A percentile compares a stretch with the other conserved stretches of the same genome.
Conservation (phyloP, 2,888 invertebrate species). For the Drosophila differens region DNA sequence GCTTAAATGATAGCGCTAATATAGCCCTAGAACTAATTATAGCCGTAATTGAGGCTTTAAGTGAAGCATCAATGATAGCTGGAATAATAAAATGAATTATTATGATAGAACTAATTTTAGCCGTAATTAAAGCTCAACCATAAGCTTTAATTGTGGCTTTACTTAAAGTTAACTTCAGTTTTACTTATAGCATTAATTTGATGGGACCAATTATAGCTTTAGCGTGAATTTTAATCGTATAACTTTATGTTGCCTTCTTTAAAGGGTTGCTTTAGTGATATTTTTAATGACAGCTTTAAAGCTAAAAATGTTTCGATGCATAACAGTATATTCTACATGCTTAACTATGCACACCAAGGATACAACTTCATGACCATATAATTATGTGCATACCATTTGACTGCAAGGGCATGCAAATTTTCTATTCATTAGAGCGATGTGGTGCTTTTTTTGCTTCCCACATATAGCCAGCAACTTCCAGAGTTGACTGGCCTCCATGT, state of each 20-base stretch:
- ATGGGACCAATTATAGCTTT: background rate
- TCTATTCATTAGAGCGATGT: conserved; percentile 38
- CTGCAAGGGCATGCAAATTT: conserved; percentile 54
- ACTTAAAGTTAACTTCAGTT: background rate
- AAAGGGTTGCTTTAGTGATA: background rate
- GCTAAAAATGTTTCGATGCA: background rate
- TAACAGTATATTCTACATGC: background rate
- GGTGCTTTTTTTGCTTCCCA: conserved; percentile 6
- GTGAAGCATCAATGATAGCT: background rate
- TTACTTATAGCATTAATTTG: background rate
- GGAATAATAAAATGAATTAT: background rate
- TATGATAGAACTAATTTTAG: background rate
- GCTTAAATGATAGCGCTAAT: background rate
- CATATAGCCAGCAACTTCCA: conserved; percentile 45
- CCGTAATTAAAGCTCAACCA: background rate
- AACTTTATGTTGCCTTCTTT: background rate
- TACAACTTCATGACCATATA: conserved; percentile 44
- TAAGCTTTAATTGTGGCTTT: background rate
- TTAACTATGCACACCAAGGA: conserved; percentile 12
- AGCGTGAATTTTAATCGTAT: background rate
- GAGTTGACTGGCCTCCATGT: conserved; percentile 70
- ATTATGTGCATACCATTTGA: conserved; percentile 41
- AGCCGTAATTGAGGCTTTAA: no score
- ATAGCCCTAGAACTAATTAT: no score
- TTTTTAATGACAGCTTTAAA: background rate